Percentiles rank a stretch among this genome's conserved stretches.
Evolutionary conservation across 2,113 vertebrate genomes (phyloP).

Genomic region (Trachemys scripta): DNA sequence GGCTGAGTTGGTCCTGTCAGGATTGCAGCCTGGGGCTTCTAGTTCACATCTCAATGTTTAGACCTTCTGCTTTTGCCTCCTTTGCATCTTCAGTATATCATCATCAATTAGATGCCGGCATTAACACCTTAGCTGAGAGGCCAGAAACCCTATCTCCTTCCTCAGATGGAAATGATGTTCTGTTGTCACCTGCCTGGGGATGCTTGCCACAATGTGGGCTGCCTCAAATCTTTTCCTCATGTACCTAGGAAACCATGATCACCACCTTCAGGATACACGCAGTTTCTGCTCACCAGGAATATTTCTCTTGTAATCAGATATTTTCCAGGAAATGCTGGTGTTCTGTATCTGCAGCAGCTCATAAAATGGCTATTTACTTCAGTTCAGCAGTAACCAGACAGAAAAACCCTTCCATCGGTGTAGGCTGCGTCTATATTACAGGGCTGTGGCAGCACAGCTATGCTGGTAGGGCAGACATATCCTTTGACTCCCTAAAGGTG

Average conservation of each 20-base stretch:
- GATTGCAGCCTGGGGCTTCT: not conserved
- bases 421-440: not conserved
- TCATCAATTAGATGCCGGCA: not conserved
- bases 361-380: not conserved
- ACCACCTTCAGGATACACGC: not conserved
- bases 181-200: not conserved
- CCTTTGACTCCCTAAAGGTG: not conserved
- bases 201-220: not conserved
- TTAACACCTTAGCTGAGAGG: not conserved
- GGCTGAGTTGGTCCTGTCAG: not conserved
- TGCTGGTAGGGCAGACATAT: not conserved
- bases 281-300: not conserved
- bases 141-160: not conserved
- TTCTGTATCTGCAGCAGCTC: not conserved
- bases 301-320: not conserved
- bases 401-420: fast-evolving
- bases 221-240: not conserved
- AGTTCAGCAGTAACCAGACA: not conserved
- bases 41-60: not conserved
- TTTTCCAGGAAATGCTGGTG: not conserved
- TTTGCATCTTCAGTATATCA: not conserved
- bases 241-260: not conserved
- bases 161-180: not conserved
- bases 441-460: not conserved
- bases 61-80: too few species aligned